Evolutionary conservation across 2,888 invertebrate species (phyloP).

Genomic region (Thumatha senex): DNA sequence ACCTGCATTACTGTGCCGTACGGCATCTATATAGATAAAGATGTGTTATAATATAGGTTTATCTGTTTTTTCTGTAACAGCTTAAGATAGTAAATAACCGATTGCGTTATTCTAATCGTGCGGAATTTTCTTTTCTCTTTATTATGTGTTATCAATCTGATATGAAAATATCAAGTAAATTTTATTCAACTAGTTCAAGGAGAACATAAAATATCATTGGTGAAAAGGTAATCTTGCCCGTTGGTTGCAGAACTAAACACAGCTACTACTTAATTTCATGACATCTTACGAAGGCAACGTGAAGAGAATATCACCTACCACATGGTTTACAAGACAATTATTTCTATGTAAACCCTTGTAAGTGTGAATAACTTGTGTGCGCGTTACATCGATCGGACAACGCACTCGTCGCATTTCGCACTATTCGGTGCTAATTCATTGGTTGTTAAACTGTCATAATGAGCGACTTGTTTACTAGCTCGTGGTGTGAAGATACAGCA

Average conservation of each 20-base stretch:
- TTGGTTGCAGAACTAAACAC: too few relatives aligned
- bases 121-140: slow-evolving; percentile 9
- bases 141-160: neutral
- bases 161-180: neutral
- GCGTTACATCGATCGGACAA: slow-evolving; percentile 18
- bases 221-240: too few relatives aligned
- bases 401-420: slow-evolving; percentile 29
- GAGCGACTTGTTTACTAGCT: slow-evolving; percentile 1
- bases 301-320: too few relatives aligned
- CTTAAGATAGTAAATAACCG: slow-evolving; percentile 9
- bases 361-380: slow-evolving; percentile 17
- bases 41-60: neutral
- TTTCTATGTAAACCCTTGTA: too few relatives aligned
- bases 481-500: slow-evolving; percentile 2
- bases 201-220: too few relatives aligned
- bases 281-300: too few relatives aligned
- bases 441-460: slow-evolving; percentile 8
- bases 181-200: too few relatives aligned
- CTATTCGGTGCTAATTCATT: slow-evolving; percentile 15
- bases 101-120: slow-evolving; percentile 18
- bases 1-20: too few relatives aligned
- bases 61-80: neutral
- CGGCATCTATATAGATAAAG: too few relatives aligned
- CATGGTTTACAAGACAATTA: too few relatives aligned
- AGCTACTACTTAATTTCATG: too few relatives aligned